Base-by-base conservation (phyloP, 2,888 invertebrate species). In the Stenodema calcarata region DNA sequence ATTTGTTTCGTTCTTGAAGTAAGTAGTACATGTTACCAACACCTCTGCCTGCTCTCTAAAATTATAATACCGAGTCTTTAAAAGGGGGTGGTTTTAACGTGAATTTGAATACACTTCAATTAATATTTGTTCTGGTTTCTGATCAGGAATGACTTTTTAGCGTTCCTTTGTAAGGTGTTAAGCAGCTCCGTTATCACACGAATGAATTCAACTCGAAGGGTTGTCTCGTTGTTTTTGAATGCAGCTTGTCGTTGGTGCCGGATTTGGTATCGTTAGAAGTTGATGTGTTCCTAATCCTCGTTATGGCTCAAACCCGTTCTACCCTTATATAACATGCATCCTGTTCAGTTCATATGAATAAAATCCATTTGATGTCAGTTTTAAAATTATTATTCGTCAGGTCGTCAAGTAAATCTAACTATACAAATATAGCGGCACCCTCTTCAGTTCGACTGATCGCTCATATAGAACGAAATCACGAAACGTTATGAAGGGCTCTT, bases 391-490 rank as follows among this genome's bases (percentile, higher is more conserved):
- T 35, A 4, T 35, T 35, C 35, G 2, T 35, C 35, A 2, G 35
- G 7, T 35, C 35, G 35, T 35, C 35, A 35, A 35, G 35, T 35
- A 35, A 62, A 62, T 54, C 9, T n/a, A 54, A 23, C 23, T 9
- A 23, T 35, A 35, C 4, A 2, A 35, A 35, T 62, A 62, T 23
- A 62, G 62, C 1, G 27, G 62, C 62, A 23, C 23, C 62, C 9
- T 30, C 62, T 62, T 18, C 73, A 30, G n/a, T 28, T 35, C 41
- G 35, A 73, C 73, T 41, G 73, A 73, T 73, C 73, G 78, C 78
- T 78, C 78, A 78, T 78, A 78, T 78, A 44, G 42, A 78, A 78
- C 78, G 78, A 44, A 78, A 78, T 44, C 78, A 78, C 78, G 78
- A 78, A 62, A 62, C 23, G 62, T 62, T 62, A 62, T 9, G 35